Evolutionary conservation across 2,888 invertebrate genomes (phyloP).

Genomic region (Acanthosepion pharaonis): DNA sequence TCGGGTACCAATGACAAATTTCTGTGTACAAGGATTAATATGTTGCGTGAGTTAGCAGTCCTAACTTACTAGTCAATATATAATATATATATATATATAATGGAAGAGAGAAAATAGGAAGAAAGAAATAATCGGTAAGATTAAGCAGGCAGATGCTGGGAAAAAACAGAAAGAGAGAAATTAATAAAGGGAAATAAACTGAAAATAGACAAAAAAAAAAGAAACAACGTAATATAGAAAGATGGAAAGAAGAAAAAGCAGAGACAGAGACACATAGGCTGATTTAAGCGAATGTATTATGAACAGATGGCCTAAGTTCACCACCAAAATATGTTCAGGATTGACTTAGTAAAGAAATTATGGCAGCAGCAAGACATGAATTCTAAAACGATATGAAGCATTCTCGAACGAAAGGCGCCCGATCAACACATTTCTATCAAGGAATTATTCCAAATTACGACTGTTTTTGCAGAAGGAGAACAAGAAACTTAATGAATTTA

Average conservation of each 20-base stretch:
- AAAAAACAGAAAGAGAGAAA: too few species aligned
- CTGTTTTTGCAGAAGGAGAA: too few species aligned
- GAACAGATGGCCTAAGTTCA: not conserved
- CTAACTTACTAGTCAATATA: not conserved
- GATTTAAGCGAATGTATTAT: not conserved
- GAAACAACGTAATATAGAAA: too few species aligned
- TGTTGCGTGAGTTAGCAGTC: not conserved
- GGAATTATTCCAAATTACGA: too few species aligned
- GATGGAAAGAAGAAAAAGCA: too few species aligned
- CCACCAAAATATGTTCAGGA: not conserved
- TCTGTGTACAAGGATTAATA: conserved; percentile 11
- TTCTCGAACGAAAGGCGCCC: not conserved
- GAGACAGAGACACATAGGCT: not conserved
- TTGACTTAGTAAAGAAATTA: not conserved
- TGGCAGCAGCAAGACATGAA: not conserved
- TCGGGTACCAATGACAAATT: conserved; percentile 33
- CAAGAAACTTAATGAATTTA: too few species aligned
- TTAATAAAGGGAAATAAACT: too few species aligned
- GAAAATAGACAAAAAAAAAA: too few species aligned
- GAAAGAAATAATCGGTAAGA: too few species aligned
- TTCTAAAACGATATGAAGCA: not conserved
- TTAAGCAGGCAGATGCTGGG: too few species aligned
- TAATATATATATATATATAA: not conserved
- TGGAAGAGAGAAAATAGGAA: not conserved
- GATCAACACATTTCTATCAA: not conserved